Evolutionary conservation across 2,113 vertebrate species (phyloP), one percentile per base, ranked within the genome.

Genomic region (Amphiprion ocellaris): DNA sequence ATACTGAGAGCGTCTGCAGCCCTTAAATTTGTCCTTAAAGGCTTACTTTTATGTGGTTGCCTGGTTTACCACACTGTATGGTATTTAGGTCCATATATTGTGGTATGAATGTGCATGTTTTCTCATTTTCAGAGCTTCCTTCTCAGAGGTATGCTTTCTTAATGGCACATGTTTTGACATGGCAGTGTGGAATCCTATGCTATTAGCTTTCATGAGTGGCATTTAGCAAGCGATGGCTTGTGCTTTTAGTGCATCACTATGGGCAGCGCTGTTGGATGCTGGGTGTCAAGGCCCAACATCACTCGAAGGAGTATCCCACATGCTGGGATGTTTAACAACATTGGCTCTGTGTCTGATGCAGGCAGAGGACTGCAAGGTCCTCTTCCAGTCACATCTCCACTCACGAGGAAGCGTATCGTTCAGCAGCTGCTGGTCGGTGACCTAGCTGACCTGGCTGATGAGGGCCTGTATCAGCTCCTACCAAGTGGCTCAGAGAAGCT

Each of bases 381-480:
- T 79, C 74, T 65, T 17, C 89, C 89, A 77, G 89, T 89, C 73
- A 69, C 90, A 28, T 88, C 93, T 75, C 86, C 92, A 2, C 50
- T 89, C 52, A 71, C 28, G 54, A 92, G 94, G 80, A 95, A 87
- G 78, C 84, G 30, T 77, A 64, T 95, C 58, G 49, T 95, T 66
- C 92, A 93, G 72, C 90, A 95, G 67, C 87, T 95, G 69, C 83
- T 95, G 81, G 82, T 80, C 16, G 94, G 93, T 0, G 94, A 95
- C 81, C 81, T 95, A 58, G 92, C 93, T 21, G 95, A 95, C 56
- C 83, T 95, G 71, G 91, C 92, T 4, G 94, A 95, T 37, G 93
- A 93, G 30, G 87, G 81, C 46, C 88, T 94, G 23, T 46, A 92
- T 58, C 79, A 89, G 76, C 91, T 95, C 66, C 85, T 94, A 19